These are phyloP conservation scores for Psilopogon haemacephalus DNA, from an alignment of 2,113 vertebrate species.

Conservation along the genomic window DNA sequence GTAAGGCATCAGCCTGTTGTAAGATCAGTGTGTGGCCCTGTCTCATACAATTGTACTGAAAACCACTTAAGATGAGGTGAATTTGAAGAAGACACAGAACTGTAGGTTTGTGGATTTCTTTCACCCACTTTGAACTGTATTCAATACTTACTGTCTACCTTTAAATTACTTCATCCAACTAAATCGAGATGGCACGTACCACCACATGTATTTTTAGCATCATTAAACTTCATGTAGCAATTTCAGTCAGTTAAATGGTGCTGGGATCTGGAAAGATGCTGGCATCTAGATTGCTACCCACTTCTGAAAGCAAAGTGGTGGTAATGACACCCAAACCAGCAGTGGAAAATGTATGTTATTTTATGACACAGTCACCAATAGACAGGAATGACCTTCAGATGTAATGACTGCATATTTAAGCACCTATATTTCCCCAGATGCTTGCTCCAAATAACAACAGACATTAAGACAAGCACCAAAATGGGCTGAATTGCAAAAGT, in stretches of 20 bases:
- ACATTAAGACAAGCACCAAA: neutral
- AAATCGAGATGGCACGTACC: neutral
- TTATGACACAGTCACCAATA: neutral
- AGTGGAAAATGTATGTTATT: neutral
- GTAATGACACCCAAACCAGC: neutral
- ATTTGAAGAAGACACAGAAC: neutral
- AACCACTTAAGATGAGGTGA: neutral
- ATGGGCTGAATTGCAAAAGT: neutral
- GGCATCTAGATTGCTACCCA: neutral
- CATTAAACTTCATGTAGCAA: slow-evolving; percentile 15
- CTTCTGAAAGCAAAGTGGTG: neutral
- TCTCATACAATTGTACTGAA: slow-evolving; percentile 4
- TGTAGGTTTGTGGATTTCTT: neutral
- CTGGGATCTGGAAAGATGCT: slow-evolving; percentile 20
- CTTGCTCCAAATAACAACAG: slow-evolving; percentile 29
- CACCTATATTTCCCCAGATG: neutral
- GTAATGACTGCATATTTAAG: neutral
- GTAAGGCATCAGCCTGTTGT: neutral
- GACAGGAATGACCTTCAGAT: slow-evolving; percentile 21
- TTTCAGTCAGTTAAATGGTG: slow-evolving; percentile 17
- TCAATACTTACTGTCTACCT: neutral
- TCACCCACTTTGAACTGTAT: neutral
- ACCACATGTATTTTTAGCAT: slow-evolving; percentile 40
- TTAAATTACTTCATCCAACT: neutral
- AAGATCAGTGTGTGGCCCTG: neutral